phyloP scores from a whole-genome alignment of 2,888 invertebrate species.

The Tenodera sinensis region DNA sequence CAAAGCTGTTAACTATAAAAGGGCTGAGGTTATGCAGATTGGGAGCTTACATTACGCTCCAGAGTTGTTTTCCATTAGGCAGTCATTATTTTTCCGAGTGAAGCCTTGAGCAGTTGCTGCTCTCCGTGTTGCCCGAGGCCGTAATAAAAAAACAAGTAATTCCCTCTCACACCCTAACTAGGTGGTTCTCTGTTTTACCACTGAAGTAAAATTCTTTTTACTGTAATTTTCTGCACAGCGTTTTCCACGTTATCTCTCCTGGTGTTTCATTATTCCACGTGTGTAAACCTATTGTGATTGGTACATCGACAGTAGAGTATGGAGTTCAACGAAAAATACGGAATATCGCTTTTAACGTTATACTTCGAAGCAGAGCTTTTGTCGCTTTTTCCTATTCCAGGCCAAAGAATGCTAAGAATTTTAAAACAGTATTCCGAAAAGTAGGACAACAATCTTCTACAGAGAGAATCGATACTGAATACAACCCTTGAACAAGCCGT shows the following conservation, averaged over 20 bases:
- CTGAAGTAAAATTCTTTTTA: background rate
- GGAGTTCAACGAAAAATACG: too few species aligned
- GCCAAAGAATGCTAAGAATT: too few species aligned
- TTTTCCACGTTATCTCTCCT: background rate
- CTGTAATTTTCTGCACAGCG: background rate
- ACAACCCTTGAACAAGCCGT: too few species aligned
- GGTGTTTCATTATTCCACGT: background rate
- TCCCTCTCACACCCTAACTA: background rate
- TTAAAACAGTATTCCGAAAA: too few species aligned
- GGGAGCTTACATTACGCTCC: constrained; percentile 1
- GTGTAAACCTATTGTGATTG: background rate
- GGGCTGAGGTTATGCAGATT: constrained; percentile 3
- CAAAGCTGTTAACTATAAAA: background rate
- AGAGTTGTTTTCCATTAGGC: constrained; percentile 9
- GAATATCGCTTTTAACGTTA: too few species aligned
- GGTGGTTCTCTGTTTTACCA: background rate
- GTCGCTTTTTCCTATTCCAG: too few species aligned
- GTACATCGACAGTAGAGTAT: too few species aligned
- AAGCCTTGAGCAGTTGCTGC: background rate
- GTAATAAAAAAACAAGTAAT: background rate
- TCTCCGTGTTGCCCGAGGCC: background rate
- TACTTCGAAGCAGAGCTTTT: too few species aligned
- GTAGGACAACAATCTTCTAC: too few species aligned
- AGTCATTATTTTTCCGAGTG: constrained; percentile 10
- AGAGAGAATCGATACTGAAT: too few species aligned